Evolutionary conservation across 2,888 invertebrate species (phyloP).

Genomic region (Aphidoletes aphidimyza): DNA sequence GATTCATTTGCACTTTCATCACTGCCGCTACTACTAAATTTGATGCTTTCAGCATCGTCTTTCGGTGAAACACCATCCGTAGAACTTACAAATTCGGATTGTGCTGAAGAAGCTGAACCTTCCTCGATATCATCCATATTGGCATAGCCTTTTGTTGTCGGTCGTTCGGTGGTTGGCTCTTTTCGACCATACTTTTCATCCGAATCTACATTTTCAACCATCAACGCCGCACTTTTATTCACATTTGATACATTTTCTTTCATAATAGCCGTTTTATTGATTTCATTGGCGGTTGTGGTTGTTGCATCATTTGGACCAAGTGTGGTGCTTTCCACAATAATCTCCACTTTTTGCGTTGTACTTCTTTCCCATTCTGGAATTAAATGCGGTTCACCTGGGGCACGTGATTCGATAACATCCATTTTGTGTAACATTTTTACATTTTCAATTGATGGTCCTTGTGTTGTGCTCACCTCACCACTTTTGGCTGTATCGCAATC

Average conservation of each 20-base stretch:
- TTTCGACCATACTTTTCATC: not conserved
- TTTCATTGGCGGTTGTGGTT: not conserved
- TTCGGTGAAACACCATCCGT: not conserved
- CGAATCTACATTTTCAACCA: not conserved
- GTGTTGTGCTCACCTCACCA: slow-evolving; percentile 15
- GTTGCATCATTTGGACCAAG: not conserved
- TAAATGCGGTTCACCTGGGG: slow-evolving; percentile 57
- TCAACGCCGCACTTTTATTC: slow-evolving; percentile 5
- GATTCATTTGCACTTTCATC: not conserved
- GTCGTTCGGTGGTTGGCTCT: slow-evolving; percentile 21
- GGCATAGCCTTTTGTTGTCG: not conserved
- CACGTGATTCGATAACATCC: not conserved
- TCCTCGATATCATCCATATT: not conserved
- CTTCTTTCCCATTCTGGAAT: slow-evolving; percentile 57
- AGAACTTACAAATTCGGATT: not conserved
- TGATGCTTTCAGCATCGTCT: slow-evolving; percentile 37
- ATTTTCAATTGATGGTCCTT: slow-evolving; percentile 28
- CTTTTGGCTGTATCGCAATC: not conserved
- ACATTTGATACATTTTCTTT: not conserved
- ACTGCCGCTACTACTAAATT: not conserved
- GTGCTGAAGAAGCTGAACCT: not conserved
- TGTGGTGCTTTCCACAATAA: not conserved
- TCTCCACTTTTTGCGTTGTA: slow-evolving; percentile 37
- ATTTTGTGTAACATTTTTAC: not conserved
- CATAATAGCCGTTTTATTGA: not conserved